Conservation (phyloP, 1,140 invertebrate species). For the Campoletis sonorensis region DNA sequence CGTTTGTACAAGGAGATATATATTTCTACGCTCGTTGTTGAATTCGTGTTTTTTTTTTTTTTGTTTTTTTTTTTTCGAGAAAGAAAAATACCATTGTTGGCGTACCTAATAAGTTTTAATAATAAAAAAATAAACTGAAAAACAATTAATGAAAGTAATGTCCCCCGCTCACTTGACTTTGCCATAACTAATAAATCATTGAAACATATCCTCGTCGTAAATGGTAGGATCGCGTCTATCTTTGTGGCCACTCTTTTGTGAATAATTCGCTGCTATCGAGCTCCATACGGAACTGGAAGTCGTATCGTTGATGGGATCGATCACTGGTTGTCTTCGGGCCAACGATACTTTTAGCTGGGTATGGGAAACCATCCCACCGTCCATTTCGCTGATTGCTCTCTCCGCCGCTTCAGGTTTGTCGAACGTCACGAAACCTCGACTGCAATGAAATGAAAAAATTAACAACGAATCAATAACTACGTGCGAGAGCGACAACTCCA, state of each 20-base stretch:
- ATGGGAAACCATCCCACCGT: conserved; percentile 87
- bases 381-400: conserved; percentile 91
- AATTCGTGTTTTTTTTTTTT: conserved; percentile 26
- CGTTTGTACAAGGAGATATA: conserved; percentile 27
- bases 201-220: conserved; percentile 83
- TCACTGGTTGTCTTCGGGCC: conserved; percentile 88
- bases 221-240: conserved; percentile 84
- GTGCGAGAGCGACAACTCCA: too few species aligned
- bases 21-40: conserved; percentile 33
- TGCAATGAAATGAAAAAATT: conserved; percentile 69
- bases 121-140: neutral
- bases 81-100: conserved; percentile 25
- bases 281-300: conserved; percentile 88
- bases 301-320: conserved; percentile 87
- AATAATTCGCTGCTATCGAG: conserved; percentile 87
- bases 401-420: conserved; percentile 92
- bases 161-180: too few species aligned
- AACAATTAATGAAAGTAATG: neutral
- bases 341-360: conserved; percentile 89
- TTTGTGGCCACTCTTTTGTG: conserved; percentile 87
- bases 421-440: conserved; percentile 95
- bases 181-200: conserved; percentile 47
- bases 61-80: too few species aligned
- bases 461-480: too few species aligned
- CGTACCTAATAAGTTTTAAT: conserved; percentile 34